Base-by-base conservation (phyloP, 2,888 invertebrate species). In the Drosophila borborema region DNA sequence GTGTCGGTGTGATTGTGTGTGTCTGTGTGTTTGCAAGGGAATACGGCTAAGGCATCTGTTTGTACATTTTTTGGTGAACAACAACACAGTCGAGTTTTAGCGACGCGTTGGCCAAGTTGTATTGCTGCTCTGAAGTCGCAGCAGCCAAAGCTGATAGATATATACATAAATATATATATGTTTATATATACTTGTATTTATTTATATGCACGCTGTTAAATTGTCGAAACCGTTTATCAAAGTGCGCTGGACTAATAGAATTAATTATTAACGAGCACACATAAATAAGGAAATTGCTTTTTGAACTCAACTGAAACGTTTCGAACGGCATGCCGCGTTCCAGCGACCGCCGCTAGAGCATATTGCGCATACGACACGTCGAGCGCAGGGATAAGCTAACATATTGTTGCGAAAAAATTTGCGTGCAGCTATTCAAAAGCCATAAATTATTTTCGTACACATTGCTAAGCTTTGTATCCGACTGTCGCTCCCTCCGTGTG, bases 351-450 rank as follows among this genome's bases (percentile, higher is more conserved):
- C 41, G 51, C 31, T 80, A 86, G 89, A 80, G 83, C 80, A 77
- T 77, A 90, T 90, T 86, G 86, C 77, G 90, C 75, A 86, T 90
- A 86, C 85, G 90, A 86, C 90, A 90, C 85, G 90, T 86, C 58
- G 77, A 63, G 72, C 74, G 65, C 59, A 51, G 60, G 75, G 73
- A 72, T 80, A 82, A 71, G 78, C 60, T 59, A 86, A 88, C 85
- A 86, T 86, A 86, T 86, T 86, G 85, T 78, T 74, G 90, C 86
- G 65, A 68, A 80, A 67, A 64, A n/a, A 65, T 53, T 80, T 82
- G 74, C 72, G 77, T 73, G 75, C 62, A 64, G 68, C 77, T 58
- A 72, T 68, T 45, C 68, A 49, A 69, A 62, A 64, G 71, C 63
- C 55, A 72, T 72, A 61, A 68, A 73, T 74, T 76, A 58, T 66